Conservation (phyloP, 2,797 vertebrate genomes). For the Falco cherrug region DNA sequence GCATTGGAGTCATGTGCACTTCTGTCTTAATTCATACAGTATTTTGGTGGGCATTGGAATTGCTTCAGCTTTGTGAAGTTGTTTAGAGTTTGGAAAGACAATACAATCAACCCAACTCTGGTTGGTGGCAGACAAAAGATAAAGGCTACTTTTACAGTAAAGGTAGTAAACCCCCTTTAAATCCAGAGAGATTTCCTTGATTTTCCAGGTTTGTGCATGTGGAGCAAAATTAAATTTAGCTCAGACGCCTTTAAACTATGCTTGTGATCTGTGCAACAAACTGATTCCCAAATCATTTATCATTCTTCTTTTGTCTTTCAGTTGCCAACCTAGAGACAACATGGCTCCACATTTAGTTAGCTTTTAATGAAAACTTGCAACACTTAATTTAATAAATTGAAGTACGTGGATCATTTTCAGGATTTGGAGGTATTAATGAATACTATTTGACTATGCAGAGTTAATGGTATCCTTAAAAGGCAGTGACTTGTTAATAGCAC, state of each 20-base stretch:
- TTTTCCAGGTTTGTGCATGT: neutral
- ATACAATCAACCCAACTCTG: accelerated
- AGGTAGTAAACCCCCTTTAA: neutral
- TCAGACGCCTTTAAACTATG: neutral
- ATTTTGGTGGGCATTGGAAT: neutral
- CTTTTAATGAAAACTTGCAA: neutral
- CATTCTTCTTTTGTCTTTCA: accelerated
- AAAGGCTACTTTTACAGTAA: neutral
- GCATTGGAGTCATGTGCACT: accelerated
- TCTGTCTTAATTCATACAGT: neutral
- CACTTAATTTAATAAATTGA: neutral
- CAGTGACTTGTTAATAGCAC: neutral
- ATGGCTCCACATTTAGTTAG: neutral
- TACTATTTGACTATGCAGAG: neutral
- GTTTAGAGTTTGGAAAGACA: neutral
- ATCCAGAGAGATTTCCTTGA: neutral
- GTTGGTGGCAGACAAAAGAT: neutral
- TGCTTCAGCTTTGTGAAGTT: neutral
- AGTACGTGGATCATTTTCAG: neutral
- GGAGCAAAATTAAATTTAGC: neutral
- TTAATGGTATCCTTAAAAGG: neutral
- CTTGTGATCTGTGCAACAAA: neutral
- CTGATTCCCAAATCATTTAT: neutral
- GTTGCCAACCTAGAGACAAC: neutral
- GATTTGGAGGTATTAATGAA: neutral